A percentile compares a stretch with the other conserved stretches of the same genome.
Conservation (phyloP, 2,888 invertebrate genomes). For the Chorisops tibialis region DNA sequence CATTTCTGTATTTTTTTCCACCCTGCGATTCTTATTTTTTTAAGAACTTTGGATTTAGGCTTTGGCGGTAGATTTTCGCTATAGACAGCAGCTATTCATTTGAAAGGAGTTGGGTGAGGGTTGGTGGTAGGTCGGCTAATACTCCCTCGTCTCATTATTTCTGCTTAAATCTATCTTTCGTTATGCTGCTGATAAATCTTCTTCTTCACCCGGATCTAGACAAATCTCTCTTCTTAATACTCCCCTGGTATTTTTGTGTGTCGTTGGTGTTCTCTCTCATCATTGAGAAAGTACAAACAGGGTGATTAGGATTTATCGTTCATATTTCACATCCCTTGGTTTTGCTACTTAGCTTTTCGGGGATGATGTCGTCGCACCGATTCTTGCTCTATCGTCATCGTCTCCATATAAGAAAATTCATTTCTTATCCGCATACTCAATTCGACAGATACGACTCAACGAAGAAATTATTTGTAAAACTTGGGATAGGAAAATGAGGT, state of each 20-base stretch:
- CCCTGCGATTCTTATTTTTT: background rate
- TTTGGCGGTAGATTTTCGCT: background rate
- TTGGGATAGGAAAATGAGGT: background rate
- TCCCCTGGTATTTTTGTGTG: constrained; percentile 14
- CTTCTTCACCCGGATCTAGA: constrained; percentile 31
- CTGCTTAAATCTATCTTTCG: constrained; percentile 34
- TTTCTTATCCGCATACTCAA: no score
- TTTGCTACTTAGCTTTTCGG: background rate
- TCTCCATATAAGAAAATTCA: no score
- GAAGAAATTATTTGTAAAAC: background rate
- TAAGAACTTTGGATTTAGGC: constrained; percentile 12
- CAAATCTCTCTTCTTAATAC: constrained; percentile 30
- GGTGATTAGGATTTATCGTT: constrained; percentile 31
- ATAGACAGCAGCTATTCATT: background rate
- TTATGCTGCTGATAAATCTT: constrained; percentile 32
- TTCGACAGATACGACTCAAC: background rate
- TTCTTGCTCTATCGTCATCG: background rate
- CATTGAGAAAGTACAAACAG: constrained; percentile 28
- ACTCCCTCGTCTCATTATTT: constrained; percentile 33
- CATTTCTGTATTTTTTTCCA: background rate
- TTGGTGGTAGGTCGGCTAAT: constrained; percentile 29
- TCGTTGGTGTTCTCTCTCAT: constrained; percentile 9
- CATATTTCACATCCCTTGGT: constrained; percentile 17
- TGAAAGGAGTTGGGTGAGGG: constrained; percentile 7
- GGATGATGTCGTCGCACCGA: no score